phyloP scores from a whole-genome alignment of 2,888 invertebrate species.

The Apomyelois bistriatella region DNA sequence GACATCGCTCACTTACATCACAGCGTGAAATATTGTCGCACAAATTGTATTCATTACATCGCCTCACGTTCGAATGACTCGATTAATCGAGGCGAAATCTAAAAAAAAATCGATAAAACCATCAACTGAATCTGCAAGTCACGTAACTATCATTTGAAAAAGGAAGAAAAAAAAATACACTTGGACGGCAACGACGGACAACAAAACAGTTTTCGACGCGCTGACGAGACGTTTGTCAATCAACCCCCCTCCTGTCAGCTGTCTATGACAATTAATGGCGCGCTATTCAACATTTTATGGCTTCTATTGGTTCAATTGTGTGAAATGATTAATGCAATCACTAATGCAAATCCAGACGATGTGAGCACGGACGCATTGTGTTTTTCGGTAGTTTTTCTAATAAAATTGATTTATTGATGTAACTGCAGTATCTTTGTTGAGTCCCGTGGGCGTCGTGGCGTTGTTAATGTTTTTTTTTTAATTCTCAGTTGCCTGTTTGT shows the following conservation, averaged over 20 bases:
- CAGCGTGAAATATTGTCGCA: conserved; percentile 11
- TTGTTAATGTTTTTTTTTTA: conserved; percentile 36
- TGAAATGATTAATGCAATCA: conserved; percentile 76
- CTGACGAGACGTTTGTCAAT: conserved; percentile 74
- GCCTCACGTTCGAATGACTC: not conserved
- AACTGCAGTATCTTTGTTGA: conserved; percentile 38
- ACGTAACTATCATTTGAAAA: conserved; percentile 39
- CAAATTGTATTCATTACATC: conserved; percentile 10
- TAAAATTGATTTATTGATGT: conserved; percentile 70
- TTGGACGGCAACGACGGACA: conserved; percentile 34
- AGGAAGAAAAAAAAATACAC: conserved; percentile 28
- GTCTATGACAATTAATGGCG: conserved; percentile 79
- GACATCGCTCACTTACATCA: not conserved
- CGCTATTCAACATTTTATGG: conserved; percentile 74
- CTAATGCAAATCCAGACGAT: conserved; percentile 74
- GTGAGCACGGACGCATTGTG: conserved; percentile 61
- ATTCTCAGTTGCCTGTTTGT: conserved; percentile 20
- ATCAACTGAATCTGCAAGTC: conserved; percentile 41
- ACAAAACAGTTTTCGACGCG: conserved; percentile 29
- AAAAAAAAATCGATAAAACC: conserved; percentile 25
- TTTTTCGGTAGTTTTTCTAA: conserved; percentile 54
- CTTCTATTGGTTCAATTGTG: conserved; percentile 60
- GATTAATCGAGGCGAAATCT: conserved; percentile 9
- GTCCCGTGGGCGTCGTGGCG: conserved; percentile 47
- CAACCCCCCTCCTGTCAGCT: conserved; percentile 67